A percentile compares a stretch with the other conserved stretches of the same genome.
Conservation (phyloP, 2,888 invertebrate species). For the Hoplodrina ambigua region DNA sequence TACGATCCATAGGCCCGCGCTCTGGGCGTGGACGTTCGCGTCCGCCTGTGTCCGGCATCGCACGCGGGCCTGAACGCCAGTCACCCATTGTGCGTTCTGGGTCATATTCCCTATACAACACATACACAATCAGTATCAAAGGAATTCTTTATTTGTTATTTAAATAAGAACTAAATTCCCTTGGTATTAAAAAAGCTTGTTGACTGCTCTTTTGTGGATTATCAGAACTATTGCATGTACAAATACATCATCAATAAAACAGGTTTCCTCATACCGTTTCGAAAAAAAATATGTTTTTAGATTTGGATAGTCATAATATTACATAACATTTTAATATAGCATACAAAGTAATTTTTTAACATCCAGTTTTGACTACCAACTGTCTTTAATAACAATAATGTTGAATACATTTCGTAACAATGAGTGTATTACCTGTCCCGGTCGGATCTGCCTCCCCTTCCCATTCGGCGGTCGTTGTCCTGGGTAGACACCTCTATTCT, state of each 20-base stretch:
- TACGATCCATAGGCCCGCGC: conserved; percentile 77
- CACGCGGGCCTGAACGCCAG: conserved; percentile 93
- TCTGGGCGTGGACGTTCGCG: conserved; percentile 57
- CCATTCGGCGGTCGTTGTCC: conserved; percentile 93
- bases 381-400: conserved; percentile 36
- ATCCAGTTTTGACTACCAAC: conserved; percentile 13
- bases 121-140: not conserved
- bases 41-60: conserved; percentile 81
- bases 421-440: conserved; percentile 80
- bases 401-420: conserved; percentile 27
- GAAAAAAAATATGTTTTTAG: not conserved
- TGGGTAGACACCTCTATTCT: conserved; percentile 95
- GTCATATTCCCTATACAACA: conserved; percentile 88
- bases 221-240: not conserved
- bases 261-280: too few species aligned
- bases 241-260: too few species aligned
- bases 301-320: not conserved
- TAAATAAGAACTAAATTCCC: not conserved
- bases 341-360: conserved; percentile 5
- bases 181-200: not conserved
- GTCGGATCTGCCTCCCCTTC: conserved; percentile 88
- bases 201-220: not conserved
- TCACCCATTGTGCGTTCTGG: conserved; percentile 93
- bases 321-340: not conserved
- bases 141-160: too few species aligned